Conservation (phyloP, 1,140 invertebrate species). For the Megathymus violae region DNA sequence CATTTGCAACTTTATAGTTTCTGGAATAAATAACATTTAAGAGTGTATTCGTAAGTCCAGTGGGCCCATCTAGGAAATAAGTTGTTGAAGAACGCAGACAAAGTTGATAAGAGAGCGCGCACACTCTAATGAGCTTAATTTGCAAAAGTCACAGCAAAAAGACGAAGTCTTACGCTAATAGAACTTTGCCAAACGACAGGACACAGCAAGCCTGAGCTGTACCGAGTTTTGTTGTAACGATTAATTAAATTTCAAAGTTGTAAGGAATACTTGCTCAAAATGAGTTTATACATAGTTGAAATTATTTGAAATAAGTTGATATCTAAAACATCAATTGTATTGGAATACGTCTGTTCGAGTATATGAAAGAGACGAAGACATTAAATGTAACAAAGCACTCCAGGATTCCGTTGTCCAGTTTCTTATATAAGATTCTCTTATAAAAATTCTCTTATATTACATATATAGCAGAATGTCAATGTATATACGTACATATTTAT, state of each 20-base stretch:
- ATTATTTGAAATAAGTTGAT: background rate
- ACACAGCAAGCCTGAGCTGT: conserved; percentile 23
- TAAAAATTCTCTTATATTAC: no score
- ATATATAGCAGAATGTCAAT: no score
- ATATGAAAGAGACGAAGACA: background rate
- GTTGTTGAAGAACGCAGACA: conserved; percentile 52
- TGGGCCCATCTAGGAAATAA: conserved; percentile 44
- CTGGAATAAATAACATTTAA: background rate
- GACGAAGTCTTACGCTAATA: conserved; percentile 55
- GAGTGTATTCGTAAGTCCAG: background rate
- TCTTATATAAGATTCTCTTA: no score
- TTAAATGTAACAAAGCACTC: background rate
- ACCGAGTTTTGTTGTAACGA: conserved; percentile 36
- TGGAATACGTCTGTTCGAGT: background rate
- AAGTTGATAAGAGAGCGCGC: conserved; percentile 51
- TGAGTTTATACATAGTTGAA: conserved; percentile 15
- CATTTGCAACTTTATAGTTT: background rate
- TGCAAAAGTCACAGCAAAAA: conserved; percentile 67
- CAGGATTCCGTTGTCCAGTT: no score
- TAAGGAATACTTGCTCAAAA: conserved; percentile 15
- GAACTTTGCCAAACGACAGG: conserved; percentile 58
- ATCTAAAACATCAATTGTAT: background rate
- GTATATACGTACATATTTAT: no score
- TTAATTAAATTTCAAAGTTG: conserved; percentile 34
- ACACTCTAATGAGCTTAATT: conserved; percentile 68